These are phyloP conservation scores for Synodontis membranacea DNA, from an alignment of 2,113 vertebrate species.

Conservation along the genomic window DNA sequence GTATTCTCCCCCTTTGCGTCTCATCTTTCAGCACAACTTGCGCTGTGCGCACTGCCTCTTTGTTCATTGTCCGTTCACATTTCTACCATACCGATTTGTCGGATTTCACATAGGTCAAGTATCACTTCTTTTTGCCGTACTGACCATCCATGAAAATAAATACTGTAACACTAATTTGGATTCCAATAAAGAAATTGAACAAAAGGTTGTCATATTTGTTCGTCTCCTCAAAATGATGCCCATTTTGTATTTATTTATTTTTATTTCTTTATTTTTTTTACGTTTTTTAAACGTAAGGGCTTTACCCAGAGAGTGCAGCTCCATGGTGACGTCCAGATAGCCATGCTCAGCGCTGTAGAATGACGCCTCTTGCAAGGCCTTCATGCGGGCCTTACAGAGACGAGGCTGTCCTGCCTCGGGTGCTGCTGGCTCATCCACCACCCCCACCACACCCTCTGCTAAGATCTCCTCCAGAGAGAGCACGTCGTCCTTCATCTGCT, in stretches of 20 bases:
- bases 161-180: not conserved
- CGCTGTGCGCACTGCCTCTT: no score
- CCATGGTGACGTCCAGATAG: constrained; percentile 97
- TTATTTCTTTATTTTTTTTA: no score
- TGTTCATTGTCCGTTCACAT: no score
- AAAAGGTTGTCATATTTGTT: not conserved
- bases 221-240: not conserved
- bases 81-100: no score
- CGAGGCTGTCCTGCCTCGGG: constrained; percentile 74
- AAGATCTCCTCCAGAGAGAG: constrained; percentile 96
- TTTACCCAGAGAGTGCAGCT: constrained; percentile 87
- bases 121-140: not conserved
- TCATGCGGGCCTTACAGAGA: constrained; percentile 87
- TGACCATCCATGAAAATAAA: not conserved
- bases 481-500: constrained; percentile 88
- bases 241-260: no score
- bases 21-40: no score
- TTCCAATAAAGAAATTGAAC: not conserved
- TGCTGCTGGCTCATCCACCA: constrained; percentile 77
- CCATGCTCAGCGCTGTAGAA: constrained; percentile 96
- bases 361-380: constrained; percentile 94
- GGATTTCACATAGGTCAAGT: not conserved
- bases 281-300: not conserved
- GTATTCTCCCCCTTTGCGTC: no score
- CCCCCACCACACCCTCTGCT: constrained; percentile 90